Base-by-base conservation (phyloP, 1,140 invertebrate species). In the Apis dorsata region DNA sequence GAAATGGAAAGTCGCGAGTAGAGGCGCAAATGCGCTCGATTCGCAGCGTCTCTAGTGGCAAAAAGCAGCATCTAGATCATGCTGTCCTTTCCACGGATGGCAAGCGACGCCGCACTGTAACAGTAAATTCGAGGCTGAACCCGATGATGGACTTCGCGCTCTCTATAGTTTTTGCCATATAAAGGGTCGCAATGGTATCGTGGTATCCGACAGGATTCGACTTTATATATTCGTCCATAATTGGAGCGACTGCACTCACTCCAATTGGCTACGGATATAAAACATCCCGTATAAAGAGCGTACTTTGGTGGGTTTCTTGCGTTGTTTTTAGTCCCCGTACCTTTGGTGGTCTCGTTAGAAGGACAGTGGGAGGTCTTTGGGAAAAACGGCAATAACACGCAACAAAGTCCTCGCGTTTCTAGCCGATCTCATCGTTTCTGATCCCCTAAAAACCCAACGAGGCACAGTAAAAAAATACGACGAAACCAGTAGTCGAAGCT, bases 321-420 rank as follows among this genome's bases (percentile, higher is more conserved):
- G 66, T 51, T 74, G 65, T 88, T 88, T 88, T 88, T 86, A 86
- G 55, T 53, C 53, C 8, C 21, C 44, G 69, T 86, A 86, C 66
- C 87, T 88, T 76, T 71, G 87, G 87, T 88, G 87, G 87, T 88
- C 87, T 88, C 87, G 86, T 88, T 88, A 88, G 77, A 88, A 63
- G 65, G 81, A 88, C 87, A 49, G 78, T 88, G 87, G 87, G 87
- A 88, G 86, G 87, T 88, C 87, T 81, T 63, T n/a, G 73, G 71
- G 79, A 81, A 88, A 85, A 82, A 51, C 85, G 68, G 70, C 69
- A 82, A 77, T 82, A 82, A 85, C 62, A 57, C 66, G 28, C 60
- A 70, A 85, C 79, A 74, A 73, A 81, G 34, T 21, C 17, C 11
- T 19, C 24, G 63, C 78, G 80, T 69, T 53, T 59, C 83, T 81